A percentile compares a stretch with the other conserved stretches of the same genome.
Evolutionary conservation across 1,140 invertebrate species (phyloP).

Genomic region (Hycleus cichorii): DNA sequence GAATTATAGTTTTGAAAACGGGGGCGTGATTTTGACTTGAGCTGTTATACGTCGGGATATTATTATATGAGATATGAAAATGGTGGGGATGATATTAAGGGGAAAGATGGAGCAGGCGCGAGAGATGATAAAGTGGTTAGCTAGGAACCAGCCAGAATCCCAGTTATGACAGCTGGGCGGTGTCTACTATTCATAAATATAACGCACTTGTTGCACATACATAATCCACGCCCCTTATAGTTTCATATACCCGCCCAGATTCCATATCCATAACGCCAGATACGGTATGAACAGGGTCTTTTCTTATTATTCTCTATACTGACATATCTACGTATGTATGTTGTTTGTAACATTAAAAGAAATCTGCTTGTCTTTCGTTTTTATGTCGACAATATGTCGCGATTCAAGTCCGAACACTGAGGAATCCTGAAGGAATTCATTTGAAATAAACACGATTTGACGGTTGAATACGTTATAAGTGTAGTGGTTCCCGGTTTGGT

Average conservation of each 20-base stretch:
- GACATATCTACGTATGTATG: too few relatives aligned
- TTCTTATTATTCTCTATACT: neutral
- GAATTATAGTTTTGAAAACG: neutral
- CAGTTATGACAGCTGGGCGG: conserved; percentile 42
- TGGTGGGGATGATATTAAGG: conserved; percentile 35
- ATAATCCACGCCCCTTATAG: conserved; percentile 39
- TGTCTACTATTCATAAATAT: conserved; percentile 39
- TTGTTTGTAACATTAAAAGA: neutral
- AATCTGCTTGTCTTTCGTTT: neutral
- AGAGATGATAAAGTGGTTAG: conserved; percentile 35
- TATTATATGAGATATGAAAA: conserved; percentile 42
- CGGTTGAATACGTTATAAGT: conserved; percentile 11
- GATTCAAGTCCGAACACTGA: conserved; percentile 2
- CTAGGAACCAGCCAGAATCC: conserved; percentile 33
- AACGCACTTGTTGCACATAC: conserved; percentile 40
- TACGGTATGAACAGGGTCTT: conserved; percentile 6
- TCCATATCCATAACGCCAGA: conserved; percentile 37
- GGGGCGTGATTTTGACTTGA: conserved; percentile 15
- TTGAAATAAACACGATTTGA: conserved; percentile 17
- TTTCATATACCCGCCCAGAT: conserved; percentile 35
- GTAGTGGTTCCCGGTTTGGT: neutral
- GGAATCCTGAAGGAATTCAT: conserved; percentile 14
- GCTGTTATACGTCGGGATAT: conserved; percentile 33
- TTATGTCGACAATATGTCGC: too few relatives aligned
- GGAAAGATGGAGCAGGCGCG: conserved; percentile 33